Percentiles rank a stretch among this genome's conserved stretches.
Conservation (phyloP, 2,797 vertebrate genomes). For the Enteromius unitaeniatus region DNA sequence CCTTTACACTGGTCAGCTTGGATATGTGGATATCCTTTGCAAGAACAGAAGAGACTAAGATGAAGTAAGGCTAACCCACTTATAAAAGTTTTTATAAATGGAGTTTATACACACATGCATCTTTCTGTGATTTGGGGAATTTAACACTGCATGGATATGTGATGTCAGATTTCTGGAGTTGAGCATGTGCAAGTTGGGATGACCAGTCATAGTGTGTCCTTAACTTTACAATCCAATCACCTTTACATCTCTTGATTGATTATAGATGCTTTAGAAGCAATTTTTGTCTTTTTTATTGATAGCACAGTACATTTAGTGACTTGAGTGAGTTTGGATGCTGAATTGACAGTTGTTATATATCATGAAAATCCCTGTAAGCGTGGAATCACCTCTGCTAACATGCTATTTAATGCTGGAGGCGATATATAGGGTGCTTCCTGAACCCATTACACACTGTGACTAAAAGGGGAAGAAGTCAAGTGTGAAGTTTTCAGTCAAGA, state of each 20-base stretch:
- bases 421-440: not conserved
- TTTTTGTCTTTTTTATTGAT: not conserved
- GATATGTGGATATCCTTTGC: not conserved
- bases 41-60: not conserved
- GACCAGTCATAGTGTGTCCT: constrained; percentile 28
- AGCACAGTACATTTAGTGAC: not conserved
- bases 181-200: constrained; percentile 52
- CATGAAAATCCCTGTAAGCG: not conserved
- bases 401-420: constrained; percentile 10
- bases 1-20: constrained; percentile 32
- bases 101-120: constrained; percentile 38
- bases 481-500: constrained; percentile 42
- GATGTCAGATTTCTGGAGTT: constrained; percentile 32
- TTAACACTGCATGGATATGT: constrained; percentile 56
- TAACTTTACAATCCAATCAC: not conserved
- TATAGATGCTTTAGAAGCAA: constrained; percentile 2
- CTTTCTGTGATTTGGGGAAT: constrained; percentile 31
- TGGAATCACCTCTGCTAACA: constrained; percentile 7
- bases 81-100: not conserved
- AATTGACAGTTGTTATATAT: not conserved
- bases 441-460: not conserved
- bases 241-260: constrained; percentile 53
- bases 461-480: constrained; percentile 12
- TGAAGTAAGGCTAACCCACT: not conserved
- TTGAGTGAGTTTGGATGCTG: not conserved